These are phyloP conservation scores for Rhodophaea formosa DNA, from an alignment of 2,888 invertebrate species.

Conservation along the genomic window DNA sequence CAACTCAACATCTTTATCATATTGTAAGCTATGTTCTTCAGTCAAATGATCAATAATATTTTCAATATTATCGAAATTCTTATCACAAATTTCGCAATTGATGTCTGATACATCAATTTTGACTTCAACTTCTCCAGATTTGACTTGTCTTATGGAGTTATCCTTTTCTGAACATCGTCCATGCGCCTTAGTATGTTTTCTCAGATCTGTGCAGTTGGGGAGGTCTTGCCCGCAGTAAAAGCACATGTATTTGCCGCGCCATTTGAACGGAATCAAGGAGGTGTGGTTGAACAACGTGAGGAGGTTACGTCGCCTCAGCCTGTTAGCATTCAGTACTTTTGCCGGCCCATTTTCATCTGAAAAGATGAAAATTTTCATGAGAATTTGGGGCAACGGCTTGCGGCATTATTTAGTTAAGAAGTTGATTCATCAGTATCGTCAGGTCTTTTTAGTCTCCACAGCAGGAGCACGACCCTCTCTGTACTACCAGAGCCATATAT, in stretches of 20 bases:
- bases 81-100: constrained; percentile 52
- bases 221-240: constrained; percentile 63
- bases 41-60: constrained; percentile 50
- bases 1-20: constrained; percentile 43
- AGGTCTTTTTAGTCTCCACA: too few species aligned
- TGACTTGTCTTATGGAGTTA: constrained; percentile 51
- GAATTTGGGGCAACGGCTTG: constrained; percentile 20
- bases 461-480: too few species aligned
- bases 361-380: constrained; percentile 58
- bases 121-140: constrained; percentile 54
- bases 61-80: constrained; percentile 36
- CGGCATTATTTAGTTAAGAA: not conserved
- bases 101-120: constrained; percentile 65
- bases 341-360: constrained; percentile 58
- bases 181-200: constrained; percentile 55
- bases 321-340: constrained; percentile 44
- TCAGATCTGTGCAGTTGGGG: constrained; percentile 40
- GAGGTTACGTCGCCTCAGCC: constrained; percentile 50
- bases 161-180: constrained; percentile 49
- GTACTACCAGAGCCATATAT: too few species aligned
- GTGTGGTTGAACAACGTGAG: constrained; percentile 67
- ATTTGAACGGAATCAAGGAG: constrained; percentile 66
- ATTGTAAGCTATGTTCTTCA: constrained; percentile 49
- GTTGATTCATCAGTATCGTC: too few species aligned
- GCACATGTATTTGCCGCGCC: constrained; percentile 63